Conservation (phyloP, 1,140 invertebrate species). For the Chironomus tepperi region DNA sequence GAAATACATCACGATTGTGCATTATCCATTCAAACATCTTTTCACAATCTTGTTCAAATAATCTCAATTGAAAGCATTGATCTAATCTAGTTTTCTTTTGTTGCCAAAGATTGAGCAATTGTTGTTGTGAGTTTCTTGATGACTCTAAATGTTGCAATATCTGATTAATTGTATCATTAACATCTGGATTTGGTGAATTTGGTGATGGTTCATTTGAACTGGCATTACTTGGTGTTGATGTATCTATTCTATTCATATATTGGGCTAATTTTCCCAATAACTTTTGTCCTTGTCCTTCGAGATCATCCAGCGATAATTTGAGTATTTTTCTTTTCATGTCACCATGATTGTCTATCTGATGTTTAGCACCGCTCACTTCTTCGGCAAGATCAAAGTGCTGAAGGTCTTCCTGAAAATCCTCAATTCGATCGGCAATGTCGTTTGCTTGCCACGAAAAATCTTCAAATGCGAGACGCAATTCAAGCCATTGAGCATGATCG, state of each 20-base stretch:
- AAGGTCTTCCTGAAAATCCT: slow-evolving; percentile 85
- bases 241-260: slow-evolving; percentile 26
- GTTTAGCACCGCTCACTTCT: slow-evolving; percentile 81
- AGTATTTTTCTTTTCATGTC: slow-evolving; percentile 91
- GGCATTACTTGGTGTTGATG: slow-evolving; percentile 26
- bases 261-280: slow-evolving; percentile 34
- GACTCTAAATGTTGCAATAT: slow-evolving; percentile 71
- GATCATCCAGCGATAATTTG: slow-evolving; percentile 85
- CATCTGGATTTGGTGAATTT: slow-evolving; percentile 54
- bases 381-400: slow-evolving; percentile 85
- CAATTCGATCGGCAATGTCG: slow-evolving; percentile 82
- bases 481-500: slow-evolving; percentile 95
- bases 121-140: slow-evolving; percentile 77
- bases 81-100: slow-evolving; percentile 87
- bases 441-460: slow-evolving; percentile 92
- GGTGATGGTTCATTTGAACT: slow-evolving; percentile 26
- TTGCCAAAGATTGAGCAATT: slow-evolving; percentile 87
- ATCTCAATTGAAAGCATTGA: slow-evolving; percentile 87
- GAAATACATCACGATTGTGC: slow-evolving; percentile 88
- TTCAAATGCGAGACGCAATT: slow-evolving; percentile 85
- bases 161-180: slow-evolving; percentile 52
- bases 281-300: slow-evolving; percentile 60
- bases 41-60: slow-evolving; percentile 96
- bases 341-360: slow-evolving; percentile 84
- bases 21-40: slow-evolving; percentile 99